Percentiles rank a stretch among this genome's conserved stretches.
Conservation (phyloP, 2,797 vertebrate species). For the Cyprinodon diabolis region DNA sequence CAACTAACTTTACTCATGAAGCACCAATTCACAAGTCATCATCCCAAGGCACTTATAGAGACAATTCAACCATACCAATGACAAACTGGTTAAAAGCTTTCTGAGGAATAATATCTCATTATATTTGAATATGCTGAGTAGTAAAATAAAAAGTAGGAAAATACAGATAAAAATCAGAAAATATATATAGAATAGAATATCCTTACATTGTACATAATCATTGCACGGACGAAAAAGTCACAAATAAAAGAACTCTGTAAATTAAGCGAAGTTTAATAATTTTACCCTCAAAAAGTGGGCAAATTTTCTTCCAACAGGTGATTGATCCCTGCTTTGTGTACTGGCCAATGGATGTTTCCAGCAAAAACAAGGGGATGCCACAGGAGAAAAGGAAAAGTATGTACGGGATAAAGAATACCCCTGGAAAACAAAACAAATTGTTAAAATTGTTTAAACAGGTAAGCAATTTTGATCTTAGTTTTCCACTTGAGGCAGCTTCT, state of each 20-base stretch:
- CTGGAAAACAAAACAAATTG: constrained; percentile 53
- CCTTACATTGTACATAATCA: too few relatives aligned
- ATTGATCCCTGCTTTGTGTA: constrained; percentile 82
- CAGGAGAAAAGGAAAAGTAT: constrained; percentile 81
- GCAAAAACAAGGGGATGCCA: constrained; percentile 82
- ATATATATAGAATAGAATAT: too few relatives aligned
- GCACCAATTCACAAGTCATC: too few relatives aligned
- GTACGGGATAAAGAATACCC: constrained; percentile 85
- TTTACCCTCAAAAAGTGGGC: constrained; percentile 84
- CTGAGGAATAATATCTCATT: too few relatives aligned
- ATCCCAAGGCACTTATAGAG: too few relatives aligned
- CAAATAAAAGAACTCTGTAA: neutral
- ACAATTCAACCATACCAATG: too few relatives aligned
- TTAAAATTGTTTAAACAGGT: neutral
- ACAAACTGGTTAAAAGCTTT: too few relatives aligned
- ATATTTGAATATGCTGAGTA: too few relatives aligned
- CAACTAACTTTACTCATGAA: too few relatives aligned
- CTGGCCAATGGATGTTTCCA: constrained; percentile 81
- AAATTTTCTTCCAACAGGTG: constrained; percentile 83
- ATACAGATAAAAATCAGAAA: too few relatives aligned
- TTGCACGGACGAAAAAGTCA: too few relatives aligned
- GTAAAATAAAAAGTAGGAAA: too few relatives aligned
- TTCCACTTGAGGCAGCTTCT: neutral
- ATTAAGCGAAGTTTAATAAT: neutral
- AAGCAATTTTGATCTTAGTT: neutral